A percentile compares a stretch with the other conserved stretches of the same genome.
Evolutionary conservation across 1,140 invertebrate genomes (phyloP).

Genomic region (Drosophila pectinifera): DNA sequence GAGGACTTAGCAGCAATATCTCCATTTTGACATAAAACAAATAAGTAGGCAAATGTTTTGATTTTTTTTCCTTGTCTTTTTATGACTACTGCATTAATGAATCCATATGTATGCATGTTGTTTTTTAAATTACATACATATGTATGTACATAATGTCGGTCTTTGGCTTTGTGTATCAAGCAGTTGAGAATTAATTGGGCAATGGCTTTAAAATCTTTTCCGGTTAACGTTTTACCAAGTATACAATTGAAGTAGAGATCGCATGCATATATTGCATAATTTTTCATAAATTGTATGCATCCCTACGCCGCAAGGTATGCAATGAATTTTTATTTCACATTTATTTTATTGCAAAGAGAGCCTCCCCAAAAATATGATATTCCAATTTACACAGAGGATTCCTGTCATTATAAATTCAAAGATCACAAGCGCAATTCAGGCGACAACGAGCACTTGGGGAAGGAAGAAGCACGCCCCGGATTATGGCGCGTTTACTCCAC

Average conservation of each 20-base stretch:
- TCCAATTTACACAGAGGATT: not conserved
- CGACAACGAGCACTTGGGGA: not conserved
- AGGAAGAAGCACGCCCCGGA: not conserved
- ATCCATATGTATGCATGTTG: not conserved
- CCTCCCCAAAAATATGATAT: not conserved
- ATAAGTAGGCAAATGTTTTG: constrained; percentile 50
- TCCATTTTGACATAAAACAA: constrained; percentile 25
- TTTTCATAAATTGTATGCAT: constrained; percentile 1
- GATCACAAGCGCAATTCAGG: not conserved
- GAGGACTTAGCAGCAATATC: not conserved
- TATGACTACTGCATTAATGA: not conserved
- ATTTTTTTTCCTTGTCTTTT: not conserved
- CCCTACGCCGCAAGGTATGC: constrained; percentile 36
- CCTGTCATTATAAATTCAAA: not conserved
- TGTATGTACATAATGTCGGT: not conserved
- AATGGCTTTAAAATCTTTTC: not conserved
- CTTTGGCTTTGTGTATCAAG: not conserved
- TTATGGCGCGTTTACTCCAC: constrained; percentile 1
- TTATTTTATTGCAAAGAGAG: not conserved
- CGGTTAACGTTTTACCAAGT: too few species aligned
- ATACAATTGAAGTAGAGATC: not conserved
- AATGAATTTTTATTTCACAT: not conserved
- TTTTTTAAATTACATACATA: not conserved
- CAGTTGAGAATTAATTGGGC: not conserved
- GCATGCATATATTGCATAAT: not conserved